phyloP scores from a whole-genome alignment of 2,888 invertebrate genomes.

The Limnephilus rhombicus region DNA sequence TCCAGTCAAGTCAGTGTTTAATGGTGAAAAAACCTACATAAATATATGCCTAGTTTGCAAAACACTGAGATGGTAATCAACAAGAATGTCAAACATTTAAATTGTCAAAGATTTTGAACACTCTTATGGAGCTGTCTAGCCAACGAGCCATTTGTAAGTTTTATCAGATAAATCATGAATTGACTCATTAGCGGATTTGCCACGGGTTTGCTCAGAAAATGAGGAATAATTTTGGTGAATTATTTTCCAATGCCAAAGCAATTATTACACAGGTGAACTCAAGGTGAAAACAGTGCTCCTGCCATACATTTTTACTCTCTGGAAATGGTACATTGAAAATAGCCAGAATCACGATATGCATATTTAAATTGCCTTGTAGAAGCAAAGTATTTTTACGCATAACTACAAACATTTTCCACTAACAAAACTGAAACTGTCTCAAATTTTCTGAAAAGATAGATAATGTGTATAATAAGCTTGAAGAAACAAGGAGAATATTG shows the following conservation, averaged over 20 bases:
- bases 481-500: background rate
- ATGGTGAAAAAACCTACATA: background rate
- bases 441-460: background rate
- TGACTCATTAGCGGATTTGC: background rate
- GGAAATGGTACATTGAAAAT: background rate
- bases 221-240: background rate
- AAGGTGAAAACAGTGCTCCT: background rate
- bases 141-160: background rate
- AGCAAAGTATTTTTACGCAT: too few species aligned
- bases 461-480: background rate
- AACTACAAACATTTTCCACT: background rate
- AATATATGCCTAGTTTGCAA: background rate
- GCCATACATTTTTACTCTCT: background rate
- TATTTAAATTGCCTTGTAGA: background rate
- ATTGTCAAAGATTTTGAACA: background rate
- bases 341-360: background rate
- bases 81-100: background rate
- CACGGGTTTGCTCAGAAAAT: background rate
- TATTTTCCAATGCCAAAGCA: background rate
- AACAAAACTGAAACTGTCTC: background rate
- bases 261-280: background rate
- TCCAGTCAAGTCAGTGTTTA: background rate
- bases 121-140: background rate
- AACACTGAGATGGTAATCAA: background rate
- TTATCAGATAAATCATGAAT: background rate